Percentiles rank a stretch among this genome's conserved stretches.
Evolutionary conservation across 2,797 vertebrate genomes (phyloP).

Genomic region (Ceyx erithaca): DNA sequence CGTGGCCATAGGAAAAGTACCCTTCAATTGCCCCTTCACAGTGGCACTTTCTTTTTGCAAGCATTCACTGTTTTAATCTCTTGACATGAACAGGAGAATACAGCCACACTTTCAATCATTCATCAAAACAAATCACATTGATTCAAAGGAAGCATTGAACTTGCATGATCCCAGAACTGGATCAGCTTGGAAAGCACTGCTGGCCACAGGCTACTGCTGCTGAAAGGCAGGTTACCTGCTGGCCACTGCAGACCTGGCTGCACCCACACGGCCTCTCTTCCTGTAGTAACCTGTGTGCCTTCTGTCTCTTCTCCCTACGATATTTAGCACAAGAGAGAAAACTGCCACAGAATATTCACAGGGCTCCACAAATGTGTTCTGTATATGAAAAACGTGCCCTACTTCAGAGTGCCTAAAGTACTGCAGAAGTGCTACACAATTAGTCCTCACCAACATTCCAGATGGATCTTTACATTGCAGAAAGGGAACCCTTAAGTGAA

Average conservation of each 20-base stretch:
- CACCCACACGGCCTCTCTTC: neutral
- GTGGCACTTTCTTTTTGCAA: neutral
- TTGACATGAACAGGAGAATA: neutral
- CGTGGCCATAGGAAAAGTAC: accelerated
- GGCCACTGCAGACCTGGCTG: neutral
- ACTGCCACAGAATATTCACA: too few species aligned
- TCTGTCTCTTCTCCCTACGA: too few species aligned
- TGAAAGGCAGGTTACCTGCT: neutral
- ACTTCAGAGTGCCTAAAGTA: too few species aligned
- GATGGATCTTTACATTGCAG: too few species aligned
- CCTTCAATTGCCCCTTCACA: neutral
- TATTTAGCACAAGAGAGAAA: too few species aligned
- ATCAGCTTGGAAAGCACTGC: neutral
- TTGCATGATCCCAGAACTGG: neutral
- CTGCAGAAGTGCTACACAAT: too few species aligned
- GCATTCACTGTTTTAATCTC: neutral
- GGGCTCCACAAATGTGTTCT: too few species aligned
- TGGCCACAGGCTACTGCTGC: neutral
- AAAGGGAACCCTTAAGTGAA: too few species aligned
- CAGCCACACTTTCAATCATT: neutral
- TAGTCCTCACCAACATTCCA: too few species aligned
- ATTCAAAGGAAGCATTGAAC: neutral
- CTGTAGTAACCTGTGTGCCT: neutral
- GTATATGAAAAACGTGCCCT: too few species aligned
- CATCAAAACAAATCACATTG: neutral